Evolutionary conservation across 2,888 invertebrate species (phyloP).

Genomic region (Tromatobia lineatoria): DNA sequence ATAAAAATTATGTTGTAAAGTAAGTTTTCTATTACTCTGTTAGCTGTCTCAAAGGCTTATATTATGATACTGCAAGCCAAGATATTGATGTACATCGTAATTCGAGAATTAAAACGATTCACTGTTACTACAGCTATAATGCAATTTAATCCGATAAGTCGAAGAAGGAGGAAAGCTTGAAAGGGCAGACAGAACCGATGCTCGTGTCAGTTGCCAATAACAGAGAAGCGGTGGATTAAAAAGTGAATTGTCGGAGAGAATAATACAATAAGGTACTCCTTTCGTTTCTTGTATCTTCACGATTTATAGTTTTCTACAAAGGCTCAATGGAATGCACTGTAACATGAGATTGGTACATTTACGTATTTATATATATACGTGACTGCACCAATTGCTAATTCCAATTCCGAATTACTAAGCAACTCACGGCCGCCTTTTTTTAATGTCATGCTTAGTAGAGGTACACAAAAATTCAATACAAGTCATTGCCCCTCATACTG

Average conservation of each 20-base stretch:
- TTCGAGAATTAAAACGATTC: constrained; percentile 21
- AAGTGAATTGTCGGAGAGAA: constrained; percentile 26
- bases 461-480: no score
- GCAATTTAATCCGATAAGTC: constrained; percentile 9
- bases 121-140: constrained; percentile 18
- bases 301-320: not conserved
- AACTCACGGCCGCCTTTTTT: no score
- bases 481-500: no score
- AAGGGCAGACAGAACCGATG: not conserved
- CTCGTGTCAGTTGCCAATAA: constrained; percentile 31
- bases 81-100: not conserved
- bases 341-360: not conserved
- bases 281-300: not conserved
- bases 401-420: no score
- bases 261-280: not conserved
- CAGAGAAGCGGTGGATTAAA: constrained; percentile 1
- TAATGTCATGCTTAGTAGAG: no score
- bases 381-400: no score
- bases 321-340: not conserved
- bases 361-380: not conserved
- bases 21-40: not conserved
- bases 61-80: not conserved
- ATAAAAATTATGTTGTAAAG: not conserved
- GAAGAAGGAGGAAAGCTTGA: not conserved
- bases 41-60: not conserved